phyloP scores from a whole-genome alignment of 2,888 invertebrate species.

The Vanessa cardui region DNA sequence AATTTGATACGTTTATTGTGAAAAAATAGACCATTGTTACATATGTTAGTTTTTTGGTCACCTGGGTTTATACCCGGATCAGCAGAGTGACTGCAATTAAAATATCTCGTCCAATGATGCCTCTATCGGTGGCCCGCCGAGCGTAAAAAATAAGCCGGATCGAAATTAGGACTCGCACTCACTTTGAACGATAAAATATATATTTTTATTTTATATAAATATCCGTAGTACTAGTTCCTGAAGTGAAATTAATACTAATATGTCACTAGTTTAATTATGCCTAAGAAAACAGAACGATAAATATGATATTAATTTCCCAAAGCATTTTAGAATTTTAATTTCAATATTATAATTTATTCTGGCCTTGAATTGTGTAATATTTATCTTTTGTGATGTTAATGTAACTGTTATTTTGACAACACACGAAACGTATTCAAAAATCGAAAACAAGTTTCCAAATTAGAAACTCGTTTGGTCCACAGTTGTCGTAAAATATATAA shows the following conservation, averaged over 20 bases:
- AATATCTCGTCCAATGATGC: constrained; percentile 44
- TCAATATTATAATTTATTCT: not conserved
- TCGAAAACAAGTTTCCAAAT: constrained; percentile 18
- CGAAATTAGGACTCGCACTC: constrained; percentile 35
- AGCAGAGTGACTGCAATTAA: constrained; percentile 43
- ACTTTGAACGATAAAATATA: constrained; percentile 20
- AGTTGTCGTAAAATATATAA: constrained; percentile 40
- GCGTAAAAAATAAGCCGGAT: constrained; percentile 46
- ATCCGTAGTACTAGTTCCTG: too few species aligned
- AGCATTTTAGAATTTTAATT: too few species aligned
- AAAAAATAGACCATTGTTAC: constrained; percentile 36
- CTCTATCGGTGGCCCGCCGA: constrained; percentile 38
- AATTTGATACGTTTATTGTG: constrained; percentile 33
- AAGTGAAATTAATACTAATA: too few species aligned
- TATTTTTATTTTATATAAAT: not conserved
- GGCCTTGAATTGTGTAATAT: not conserved
- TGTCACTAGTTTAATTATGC: too few species aligned
- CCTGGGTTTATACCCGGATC: constrained; percentile 49
- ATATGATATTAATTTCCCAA: too few species aligned
- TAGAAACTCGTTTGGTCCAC: constrained; percentile 26
- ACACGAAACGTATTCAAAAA: not conserved
- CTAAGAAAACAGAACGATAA: too few species aligned
- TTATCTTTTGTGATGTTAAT: not conserved
- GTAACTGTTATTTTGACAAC: not conserved
- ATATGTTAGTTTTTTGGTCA: constrained; percentile 42